These are phyloP conservation scores for Artibeus jamaicensis DNA, from an alignment of 2,797 vertebrate species.

Conservation along the genomic window DNA sequence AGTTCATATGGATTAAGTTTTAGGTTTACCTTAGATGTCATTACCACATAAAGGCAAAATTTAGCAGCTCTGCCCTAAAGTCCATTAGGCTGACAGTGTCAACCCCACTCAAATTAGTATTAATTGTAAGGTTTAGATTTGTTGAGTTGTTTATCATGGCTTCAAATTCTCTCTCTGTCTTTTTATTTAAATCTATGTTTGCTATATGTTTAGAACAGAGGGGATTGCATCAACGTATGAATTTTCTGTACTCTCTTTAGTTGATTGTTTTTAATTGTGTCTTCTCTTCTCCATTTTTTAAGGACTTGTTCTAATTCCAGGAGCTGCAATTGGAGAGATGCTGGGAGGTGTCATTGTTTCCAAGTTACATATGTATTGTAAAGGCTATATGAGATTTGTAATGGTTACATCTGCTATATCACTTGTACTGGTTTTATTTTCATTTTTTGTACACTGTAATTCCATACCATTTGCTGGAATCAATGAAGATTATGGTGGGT, in stretches of 20 bases:
- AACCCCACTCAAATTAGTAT: not conserved
- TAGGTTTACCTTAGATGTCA: not conserved
- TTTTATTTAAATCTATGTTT: not conserved
- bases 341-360: conserved; percentile 76
- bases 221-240: not conserved
- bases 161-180: not conserved
- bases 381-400: conserved; percentile 67
- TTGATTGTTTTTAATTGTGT: conserved; percentile 16
- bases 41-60: not conserved
- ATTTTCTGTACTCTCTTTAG: not conserved
- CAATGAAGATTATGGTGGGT: conserved; percentile 74
- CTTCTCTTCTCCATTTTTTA: not conserved
- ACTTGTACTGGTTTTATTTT: not conserved
- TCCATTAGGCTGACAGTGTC: not conserved
- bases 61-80: not conserved
- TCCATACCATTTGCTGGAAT: conserved; percentile 73
- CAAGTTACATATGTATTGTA: conserved; percentile 65
- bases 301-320: conserved; percentile 77
- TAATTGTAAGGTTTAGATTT: not conserved
- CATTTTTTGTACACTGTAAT: conserved; percentile 54
- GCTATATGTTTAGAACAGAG: not conserved
- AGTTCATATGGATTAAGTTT: not conserved
- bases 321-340: conserved; percentile 70
- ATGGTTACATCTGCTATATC: not conserved
- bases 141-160: not conserved